Evolutionary conservation across 2,797 vertebrate species (phyloP).

Genomic region (Coendou prehensilis): DNA sequence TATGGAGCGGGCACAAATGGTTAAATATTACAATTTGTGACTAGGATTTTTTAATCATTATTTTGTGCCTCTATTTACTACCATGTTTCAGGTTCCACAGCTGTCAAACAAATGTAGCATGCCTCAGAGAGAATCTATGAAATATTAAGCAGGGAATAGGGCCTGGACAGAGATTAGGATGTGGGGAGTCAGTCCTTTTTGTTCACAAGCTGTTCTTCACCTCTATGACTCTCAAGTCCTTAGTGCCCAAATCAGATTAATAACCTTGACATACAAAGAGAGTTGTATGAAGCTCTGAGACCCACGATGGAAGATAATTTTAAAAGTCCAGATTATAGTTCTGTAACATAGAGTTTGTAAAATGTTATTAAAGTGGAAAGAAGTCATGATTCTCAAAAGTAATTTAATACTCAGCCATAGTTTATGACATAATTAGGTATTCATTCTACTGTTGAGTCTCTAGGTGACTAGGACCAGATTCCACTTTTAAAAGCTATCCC

Average conservation of each 20-base stretch:
- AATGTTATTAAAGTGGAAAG: background rate
- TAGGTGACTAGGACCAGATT: background rate
- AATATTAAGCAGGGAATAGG: background rate
- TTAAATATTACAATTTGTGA: slow-evolving; percentile 50
- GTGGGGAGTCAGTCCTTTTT: background rate
- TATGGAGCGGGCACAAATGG: background rate
- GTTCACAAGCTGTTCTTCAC: background rate
- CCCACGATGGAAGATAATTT: background rate
- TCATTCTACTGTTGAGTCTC: background rate
- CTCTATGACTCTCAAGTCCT: background rate
- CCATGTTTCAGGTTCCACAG: background rate
- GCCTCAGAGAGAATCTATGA: background rate
- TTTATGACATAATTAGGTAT: background rate
- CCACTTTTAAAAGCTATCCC: background rate
- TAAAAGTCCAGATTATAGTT: background rate
- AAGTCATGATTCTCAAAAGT: background rate
- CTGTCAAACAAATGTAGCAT: background rate
- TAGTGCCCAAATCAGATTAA: slow-evolving; percentile 10
- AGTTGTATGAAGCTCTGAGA: background rate
- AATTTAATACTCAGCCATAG: background rate
- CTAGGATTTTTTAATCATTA: background rate
- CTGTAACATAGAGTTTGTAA: background rate
- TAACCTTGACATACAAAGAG: background rate
- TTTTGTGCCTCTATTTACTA: background rate
- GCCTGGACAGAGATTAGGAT: background rate